phyloP scores from a whole-genome alignment of 2,888 invertebrate species.

The Dolomedes plantarius region DNA sequence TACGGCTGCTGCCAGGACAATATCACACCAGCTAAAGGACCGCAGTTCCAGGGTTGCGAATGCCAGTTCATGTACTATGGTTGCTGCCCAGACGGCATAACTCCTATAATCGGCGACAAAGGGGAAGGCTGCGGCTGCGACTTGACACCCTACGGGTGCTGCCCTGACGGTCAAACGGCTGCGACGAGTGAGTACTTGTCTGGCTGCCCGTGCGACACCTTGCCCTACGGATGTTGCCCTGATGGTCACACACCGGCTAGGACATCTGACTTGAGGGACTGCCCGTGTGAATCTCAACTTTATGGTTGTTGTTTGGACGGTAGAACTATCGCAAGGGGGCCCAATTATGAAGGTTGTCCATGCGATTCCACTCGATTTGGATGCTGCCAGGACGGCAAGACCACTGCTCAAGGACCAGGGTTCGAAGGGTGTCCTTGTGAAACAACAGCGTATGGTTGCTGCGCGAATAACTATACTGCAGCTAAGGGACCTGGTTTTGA shows the following conservation, averaged over 20 bases:
- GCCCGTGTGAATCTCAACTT: slow-evolving; percentile 79
- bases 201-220: slow-evolving; percentile 73
- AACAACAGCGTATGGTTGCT: slow-evolving; percentile 84
- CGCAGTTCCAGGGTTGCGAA: slow-evolving; percentile 82
- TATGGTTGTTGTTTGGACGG: slow-evolving; percentile 78
- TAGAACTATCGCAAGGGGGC: slow-evolving; percentile 81
- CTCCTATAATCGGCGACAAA: slow-evolving; percentile 27
- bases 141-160: slow-evolving; percentile 75
- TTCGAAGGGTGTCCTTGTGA: slow-evolving; percentile 78
- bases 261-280: slow-evolving; percentile 88
- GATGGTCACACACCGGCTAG: slow-evolving; percentile 82
- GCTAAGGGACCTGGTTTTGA: slow-evolving; percentile 84
- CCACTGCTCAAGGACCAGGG: slow-evolving; percentile 82
- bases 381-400: slow-evolving; percentile 76
- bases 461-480: slow-evolving; percentile 87
- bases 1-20: slow-evolving; percentile 88
- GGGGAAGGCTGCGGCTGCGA: slow-evolving; percentile 65
- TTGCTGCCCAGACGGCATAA: slow-evolving; percentile 78
- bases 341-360: slow-evolving; percentile 79
- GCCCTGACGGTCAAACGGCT: slow-evolving; percentile 75
- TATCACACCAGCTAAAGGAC: slow-evolving; percentile 78
- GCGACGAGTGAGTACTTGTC: slow-evolving; percentile 74
- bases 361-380: slow-evolving; percentile 79
- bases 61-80: slow-evolving; percentile 78
- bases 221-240: slow-evolving; percentile 68